Evolutionary conservation across 2,888 invertebrate species (phyloP), one percentile per base, ranked within the genome.

Genomic region (Mamestra brassicae): DNA sequence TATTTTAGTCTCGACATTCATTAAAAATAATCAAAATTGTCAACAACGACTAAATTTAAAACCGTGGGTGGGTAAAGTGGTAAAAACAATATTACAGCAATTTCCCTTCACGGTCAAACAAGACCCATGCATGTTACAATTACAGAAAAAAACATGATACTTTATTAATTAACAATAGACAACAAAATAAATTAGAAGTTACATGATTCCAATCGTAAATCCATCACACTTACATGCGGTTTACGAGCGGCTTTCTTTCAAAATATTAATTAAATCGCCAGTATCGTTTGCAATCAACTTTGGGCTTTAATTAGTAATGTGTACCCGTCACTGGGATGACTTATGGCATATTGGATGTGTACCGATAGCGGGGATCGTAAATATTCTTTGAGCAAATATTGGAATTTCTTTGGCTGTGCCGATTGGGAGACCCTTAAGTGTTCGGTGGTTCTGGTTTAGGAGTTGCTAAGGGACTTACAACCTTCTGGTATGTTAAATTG

Each of bases 301-400:
- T 89, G 86, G 89, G 81, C 82, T 92, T 93, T 92, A 94, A 94
- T 94, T 93, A 93, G 92, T 92, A 90, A 93, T 92, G 89, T 92
- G 92, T 90, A 78, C 76, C 78, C 85, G 90, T 90, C 92, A 86
- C 84, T n/a, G 81, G 71, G 72, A 92, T 94, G 94, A 94, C 91
- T 94, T 94, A 94, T 93, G 83, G 93, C 90, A 86, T 93, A 94
- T 94, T 93, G 92, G 90, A 89, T 88, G 79, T 79, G 83, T 82
- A 82, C 85, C 72, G 78, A 83, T 83, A 81, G 74, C 78, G 74
- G 54, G 17, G 69, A 65, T 84, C 86, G 83, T 86, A 85, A 87
- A 87, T 86, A 77, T 76, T 80, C 75, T 80, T 83, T 85, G 76
- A 87, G 81, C 80, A 87, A 86, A 86, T 86, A 87, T 86, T 85